Evolutionary conservation across 2,113 vertebrate species (phyloP), one percentile per base, ranked within the genome.

Genomic region (Apus apus): DNA sequence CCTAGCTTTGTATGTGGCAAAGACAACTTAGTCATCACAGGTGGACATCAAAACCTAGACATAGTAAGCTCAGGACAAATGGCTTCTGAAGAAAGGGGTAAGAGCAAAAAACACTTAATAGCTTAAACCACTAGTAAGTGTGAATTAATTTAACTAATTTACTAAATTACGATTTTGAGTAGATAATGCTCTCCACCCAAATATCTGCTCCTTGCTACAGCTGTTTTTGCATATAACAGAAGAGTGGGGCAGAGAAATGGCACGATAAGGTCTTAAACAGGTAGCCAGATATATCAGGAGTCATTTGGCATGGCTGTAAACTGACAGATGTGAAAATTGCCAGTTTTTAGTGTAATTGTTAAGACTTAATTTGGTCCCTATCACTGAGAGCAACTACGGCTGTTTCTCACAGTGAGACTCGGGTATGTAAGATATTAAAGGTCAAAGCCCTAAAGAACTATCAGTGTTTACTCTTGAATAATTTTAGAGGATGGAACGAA

Each of bases 401-500:
- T 87, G 9, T 76, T 85, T 85, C 64, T 85, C 10, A 32, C 26
- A 66, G 18, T 48, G 27, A 80, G 15, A 87, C 32, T 85, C 36
- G 53, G 72, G 61, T 72, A 30, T 50, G 19, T 61, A 60, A 72
- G 36, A 65, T 51, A 82, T 36, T 66, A 83, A 88, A 91, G 66
- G 89, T 85, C 62, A 87, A 91, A 89, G 78, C 60, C 61, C 71
- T 54, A 54, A 87, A 72, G 68, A 45, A 61, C n/a, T 70, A 61
- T 66, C 64, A 57, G 7, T 87, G 58, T 85, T 93, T 82, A 76
- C n/a, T 58, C 43, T 58, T 62, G 32, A 90, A 89, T 58, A 65
- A 85, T 93, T 95, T 79, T 68, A 75, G 66, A 32, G 50, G 61
- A 57, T 45, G 23, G 18, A 94, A 91, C 93, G 65, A 87, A 94